These are phyloP conservation scores for Agapornis roseicollis DNA, from an alignment of 2,113 vertebrate genomes.

Conservation along the genomic window DNA sequence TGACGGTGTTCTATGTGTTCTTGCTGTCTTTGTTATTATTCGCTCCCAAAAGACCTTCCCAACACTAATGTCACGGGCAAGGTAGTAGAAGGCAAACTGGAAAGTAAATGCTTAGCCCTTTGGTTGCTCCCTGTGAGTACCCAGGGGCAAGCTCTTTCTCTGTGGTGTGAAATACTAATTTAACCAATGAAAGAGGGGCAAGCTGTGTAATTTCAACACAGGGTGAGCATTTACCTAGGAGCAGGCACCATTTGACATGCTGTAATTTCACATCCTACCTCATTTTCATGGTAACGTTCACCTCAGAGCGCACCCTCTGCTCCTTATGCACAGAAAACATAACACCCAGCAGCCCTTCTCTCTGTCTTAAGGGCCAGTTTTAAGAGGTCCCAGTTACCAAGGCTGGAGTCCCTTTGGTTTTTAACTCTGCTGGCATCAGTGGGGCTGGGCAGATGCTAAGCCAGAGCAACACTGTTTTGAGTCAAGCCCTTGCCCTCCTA, in stretches of 20 bases:
- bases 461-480: neutral
- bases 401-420: neutral
- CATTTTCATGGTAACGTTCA: neutral
- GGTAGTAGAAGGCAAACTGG: neutral
- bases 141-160: neutral
- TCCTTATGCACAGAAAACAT: neutral
- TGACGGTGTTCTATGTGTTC: neutral
- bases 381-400: neutral
- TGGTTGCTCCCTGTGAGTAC: neutral
- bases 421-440: neutral
- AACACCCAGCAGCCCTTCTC: neutral
- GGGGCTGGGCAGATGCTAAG: neutral
- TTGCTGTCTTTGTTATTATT: neutral
- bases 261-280: neutral
- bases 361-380: neutral
- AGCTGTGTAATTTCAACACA: slow-evolving; percentile 6
- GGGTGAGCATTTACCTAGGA: neutral
- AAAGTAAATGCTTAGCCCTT: neutral
- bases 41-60: neutral
- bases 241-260: neutral
- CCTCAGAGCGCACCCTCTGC: neutral
- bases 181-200: neutral
- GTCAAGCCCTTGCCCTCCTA: neutral
- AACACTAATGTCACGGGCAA: neutral
- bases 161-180: neutral